These are phyloP conservation scores for Eospalax fontanierii DNA, from an alignment of 2,797 vertebrate genomes.

Conservation along the genomic window DNA sequence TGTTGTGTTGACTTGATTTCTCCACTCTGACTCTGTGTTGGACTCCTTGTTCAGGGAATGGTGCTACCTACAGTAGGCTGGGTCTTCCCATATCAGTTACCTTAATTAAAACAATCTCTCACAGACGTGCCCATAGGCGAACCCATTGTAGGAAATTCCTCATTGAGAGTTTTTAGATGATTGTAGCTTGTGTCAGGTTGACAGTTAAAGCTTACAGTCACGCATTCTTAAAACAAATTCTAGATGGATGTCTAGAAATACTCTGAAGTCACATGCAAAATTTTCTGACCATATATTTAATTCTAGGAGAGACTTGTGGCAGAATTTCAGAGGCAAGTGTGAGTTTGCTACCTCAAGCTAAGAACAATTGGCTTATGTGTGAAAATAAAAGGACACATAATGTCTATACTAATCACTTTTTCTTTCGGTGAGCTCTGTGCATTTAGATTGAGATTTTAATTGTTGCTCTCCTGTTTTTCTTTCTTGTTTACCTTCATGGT, in stretches of 20 bases:
- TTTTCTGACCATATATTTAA: neutral
- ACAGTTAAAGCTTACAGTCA: too few relatives aligned
- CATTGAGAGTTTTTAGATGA: too few relatives aligned
- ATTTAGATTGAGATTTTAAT: neutral
- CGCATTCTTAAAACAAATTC: neutral
- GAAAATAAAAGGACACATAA: neutral
- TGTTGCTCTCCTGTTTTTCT: neutral
- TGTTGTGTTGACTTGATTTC: neutral
- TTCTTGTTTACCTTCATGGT: slow-evolving; percentile 13
- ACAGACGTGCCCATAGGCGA: too few relatives aligned
- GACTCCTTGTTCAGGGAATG: too few relatives aligned
- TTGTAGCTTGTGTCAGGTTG: too few relatives aligned
- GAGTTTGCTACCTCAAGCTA: neutral
- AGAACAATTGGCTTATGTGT: neutral
- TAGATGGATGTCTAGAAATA: slow-evolving; percentile 26
- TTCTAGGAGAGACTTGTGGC: neutral
- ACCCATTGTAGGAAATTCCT: too few relatives aligned
- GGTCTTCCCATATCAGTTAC: too few relatives aligned
- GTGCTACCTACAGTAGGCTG: too few relatives aligned
- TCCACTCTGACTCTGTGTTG: too few relatives aligned
- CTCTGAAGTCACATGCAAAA: neutral
- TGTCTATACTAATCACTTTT: neutral
- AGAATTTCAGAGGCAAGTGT: neutral
- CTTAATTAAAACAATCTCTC: too few relatives aligned
- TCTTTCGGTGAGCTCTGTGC: neutral